phyloP scores from a whole-genome alignment of 2,797 vertebrate genomes.

The Melanotaenia nigrans region DNA sequence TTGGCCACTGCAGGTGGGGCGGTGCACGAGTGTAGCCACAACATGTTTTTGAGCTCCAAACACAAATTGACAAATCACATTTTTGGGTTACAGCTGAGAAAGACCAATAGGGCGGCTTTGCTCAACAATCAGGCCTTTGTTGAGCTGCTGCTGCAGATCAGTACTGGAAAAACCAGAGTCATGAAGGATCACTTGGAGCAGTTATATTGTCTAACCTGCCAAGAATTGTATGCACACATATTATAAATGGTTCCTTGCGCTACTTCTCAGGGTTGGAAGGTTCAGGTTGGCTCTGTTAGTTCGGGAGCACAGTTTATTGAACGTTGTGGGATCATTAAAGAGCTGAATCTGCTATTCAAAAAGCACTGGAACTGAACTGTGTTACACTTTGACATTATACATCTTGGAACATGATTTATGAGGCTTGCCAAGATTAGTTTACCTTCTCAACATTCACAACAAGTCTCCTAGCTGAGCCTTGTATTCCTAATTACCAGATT shows the following conservation, averaged over 20 bases:
- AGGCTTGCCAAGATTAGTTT: conserved; percentile 6
- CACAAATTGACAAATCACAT: conserved; percentile 56
- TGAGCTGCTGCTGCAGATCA: conserved; percentile 30
- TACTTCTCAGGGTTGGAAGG: conserved; percentile 22
- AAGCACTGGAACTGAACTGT: neutral
- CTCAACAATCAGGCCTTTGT: conserved; percentile 65
- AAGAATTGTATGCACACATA: conserved; percentile 40
- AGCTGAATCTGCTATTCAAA: conserved; percentile 14
- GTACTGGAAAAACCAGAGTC: conserved; percentile 66
- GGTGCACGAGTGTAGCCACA: conserved; percentile 13
- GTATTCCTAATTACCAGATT: conserved; percentile 15
- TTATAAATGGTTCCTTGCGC: conserved; percentile 20
- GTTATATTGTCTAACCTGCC: conserved; percentile 47
- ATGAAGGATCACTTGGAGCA: conserved; percentile 37
- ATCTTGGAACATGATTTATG: conserved; percentile 1
- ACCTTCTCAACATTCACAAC: conserved; percentile 13
- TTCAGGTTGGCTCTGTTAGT: conserved; percentile 5
- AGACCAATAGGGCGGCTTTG: conserved; percentile 48
- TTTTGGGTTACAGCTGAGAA: conserved; percentile 15
- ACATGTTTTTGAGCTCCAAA: conserved; percentile 50
- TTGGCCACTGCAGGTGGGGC: conserved; percentile 9
- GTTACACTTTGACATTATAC: conserved; percentile 23
- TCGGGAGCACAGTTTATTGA: conserved; percentile 6
- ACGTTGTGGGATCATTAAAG: conserved; percentile 26
- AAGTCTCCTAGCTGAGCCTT: conserved; percentile 9